phyloP scores from a whole-genome alignment of 2,888 invertebrate species.

The Phania funesta region DNA sequence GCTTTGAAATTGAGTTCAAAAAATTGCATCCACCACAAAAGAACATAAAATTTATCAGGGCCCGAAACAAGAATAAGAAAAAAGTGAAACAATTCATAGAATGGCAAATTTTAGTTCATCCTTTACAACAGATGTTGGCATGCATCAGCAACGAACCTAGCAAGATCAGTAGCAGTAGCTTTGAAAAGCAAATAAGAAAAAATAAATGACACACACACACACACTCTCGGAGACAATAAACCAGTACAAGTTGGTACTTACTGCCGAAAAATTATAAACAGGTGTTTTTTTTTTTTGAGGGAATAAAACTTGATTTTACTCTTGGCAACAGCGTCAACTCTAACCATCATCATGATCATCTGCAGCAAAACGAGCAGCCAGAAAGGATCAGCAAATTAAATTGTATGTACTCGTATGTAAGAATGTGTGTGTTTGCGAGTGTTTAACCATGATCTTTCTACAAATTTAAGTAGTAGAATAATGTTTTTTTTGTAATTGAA shows the following conservation, averaged over 20 bases:
- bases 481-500: background rate
- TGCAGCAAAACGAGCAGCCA: background rate
- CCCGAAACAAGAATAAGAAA: background rate
- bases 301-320: slow-evolving; percentile 54
- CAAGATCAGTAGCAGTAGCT: background rate
- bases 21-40: background rate
- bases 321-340: slow-evolving; percentile 42
- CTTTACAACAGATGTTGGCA: slow-evolving; percentile 50
- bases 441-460: background rate
- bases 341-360: background rate
- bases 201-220: background rate
- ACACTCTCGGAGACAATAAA: slow-evolving; percentile 4
- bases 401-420: background rate
- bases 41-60: slow-evolving; percentile 2
- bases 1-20: no score
- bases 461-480: background rate
- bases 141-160: background rate
- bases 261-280: slow-evolving; percentile 36
- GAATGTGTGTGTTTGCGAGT: background rate
- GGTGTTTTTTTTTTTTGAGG: slow-evolving; percentile 33
- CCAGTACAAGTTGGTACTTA: slow-evolving; percentile 8
- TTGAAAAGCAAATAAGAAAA: background rate
- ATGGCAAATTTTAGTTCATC: slow-evolving; percentile 13
- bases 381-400: background rate
- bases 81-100: background rate